Evolutionary conservation across 1,140 invertebrate species (phyloP).

Genomic region (Drosophila busckii): DNA sequence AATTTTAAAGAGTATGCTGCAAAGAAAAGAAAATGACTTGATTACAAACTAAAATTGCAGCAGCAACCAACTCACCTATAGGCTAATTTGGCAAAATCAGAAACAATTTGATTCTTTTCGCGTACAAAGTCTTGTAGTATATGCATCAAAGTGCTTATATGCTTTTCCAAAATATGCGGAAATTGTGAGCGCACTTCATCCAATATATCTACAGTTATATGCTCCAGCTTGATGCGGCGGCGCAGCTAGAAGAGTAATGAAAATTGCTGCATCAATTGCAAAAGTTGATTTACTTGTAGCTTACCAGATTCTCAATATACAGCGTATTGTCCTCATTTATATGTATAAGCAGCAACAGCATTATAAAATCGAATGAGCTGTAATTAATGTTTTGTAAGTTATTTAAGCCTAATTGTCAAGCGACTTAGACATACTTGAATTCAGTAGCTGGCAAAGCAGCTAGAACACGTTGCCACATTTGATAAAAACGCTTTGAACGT

Average conservation of each 20-base stretch:
- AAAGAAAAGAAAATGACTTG: not conserved
- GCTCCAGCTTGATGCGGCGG: conserved; percentile 71
- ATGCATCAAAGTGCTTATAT: conserved; percentile 76
- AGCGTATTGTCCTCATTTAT: conserved; percentile 72
- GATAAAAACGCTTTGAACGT: conserved; percentile 65
- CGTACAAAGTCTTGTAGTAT: conserved; percentile 72
- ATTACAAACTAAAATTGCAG: not conserved
- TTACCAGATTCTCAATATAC: conserved; percentile 78
- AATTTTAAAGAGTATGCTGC: conserved; percentile 62
- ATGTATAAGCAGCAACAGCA: conserved; percentile 78
- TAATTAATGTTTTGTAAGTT: not conserved
- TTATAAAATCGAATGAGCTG: conserved; percentile 79
- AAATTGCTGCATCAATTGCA: not conserved
- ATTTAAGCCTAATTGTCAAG: not conserved
- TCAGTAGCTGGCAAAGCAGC: conserved; percentile 25
- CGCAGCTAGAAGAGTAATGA: conserved; percentile 42
- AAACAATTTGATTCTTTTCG: conserved; percentile 60
- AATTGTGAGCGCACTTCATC: conserved; percentile 73
- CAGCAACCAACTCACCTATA: conserved; percentile 34
- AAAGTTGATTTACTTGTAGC: not conserved
- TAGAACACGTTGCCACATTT: conserved; percentile 60
- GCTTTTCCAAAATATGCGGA: conserved; percentile 73
- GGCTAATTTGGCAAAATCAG: conserved; percentile 59
- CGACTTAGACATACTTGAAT: conserved; percentile 30
- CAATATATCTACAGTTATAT: conserved; percentile 75